These are phyloP conservation scores for Acheta domesticus DNA, from an alignment of 2,888 invertebrate genomes.

Conservation along the genomic window DNA sequence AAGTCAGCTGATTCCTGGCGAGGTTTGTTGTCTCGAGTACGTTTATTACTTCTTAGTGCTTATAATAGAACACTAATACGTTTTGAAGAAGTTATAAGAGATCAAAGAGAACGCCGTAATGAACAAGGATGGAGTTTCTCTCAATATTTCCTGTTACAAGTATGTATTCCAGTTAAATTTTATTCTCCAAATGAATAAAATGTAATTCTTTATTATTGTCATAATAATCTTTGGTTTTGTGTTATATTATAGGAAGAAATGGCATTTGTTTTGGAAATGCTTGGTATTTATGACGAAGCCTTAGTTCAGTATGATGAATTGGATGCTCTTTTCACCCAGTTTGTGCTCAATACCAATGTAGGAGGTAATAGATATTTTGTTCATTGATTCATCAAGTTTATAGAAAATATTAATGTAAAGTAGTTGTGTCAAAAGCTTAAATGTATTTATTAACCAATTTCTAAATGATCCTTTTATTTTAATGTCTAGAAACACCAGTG, in stretches of 20 bases:
- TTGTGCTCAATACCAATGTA: slow-evolving; percentile 88
- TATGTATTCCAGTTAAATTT: slow-evolving; percentile 42
- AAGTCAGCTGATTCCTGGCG: slow-evolving; percentile 89
- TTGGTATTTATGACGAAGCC: slow-evolving; percentile 89
- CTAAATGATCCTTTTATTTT: too few relatives aligned
- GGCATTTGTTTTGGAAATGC: slow-evolving; percentile 90
- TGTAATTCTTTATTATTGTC: neutral
- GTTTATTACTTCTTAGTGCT: slow-evolving; percentile 78
- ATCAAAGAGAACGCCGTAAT: slow-evolving; percentile 84
- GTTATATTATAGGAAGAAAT: slow-evolving; percentile 76
- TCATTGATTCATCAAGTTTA: neutral
- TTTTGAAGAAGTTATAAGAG: slow-evolving; percentile 87
- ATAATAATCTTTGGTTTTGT: too few relatives aligned
- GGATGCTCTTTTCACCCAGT: slow-evolving; percentile 94
- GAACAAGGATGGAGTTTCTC: slow-evolving; percentile 92
- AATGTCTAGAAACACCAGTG: slow-evolving; percentile 65
- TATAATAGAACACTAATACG: slow-evolving; percentile 81
- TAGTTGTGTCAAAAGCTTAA: too few relatives aligned
- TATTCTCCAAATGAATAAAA: neutral
- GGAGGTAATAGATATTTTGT: slow-evolving; percentile 52
- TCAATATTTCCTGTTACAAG: slow-evolving; percentile 89
- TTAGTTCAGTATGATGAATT: slow-evolving; percentile 95
- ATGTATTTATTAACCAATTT: too few relatives aligned
- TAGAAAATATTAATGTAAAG: too few relatives aligned
- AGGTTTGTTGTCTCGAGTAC: slow-evolving; percentile 74